Base-by-base conservation (phyloP, 1,140 invertebrate species). In the Zaprionus ghesquierei region DNA sequence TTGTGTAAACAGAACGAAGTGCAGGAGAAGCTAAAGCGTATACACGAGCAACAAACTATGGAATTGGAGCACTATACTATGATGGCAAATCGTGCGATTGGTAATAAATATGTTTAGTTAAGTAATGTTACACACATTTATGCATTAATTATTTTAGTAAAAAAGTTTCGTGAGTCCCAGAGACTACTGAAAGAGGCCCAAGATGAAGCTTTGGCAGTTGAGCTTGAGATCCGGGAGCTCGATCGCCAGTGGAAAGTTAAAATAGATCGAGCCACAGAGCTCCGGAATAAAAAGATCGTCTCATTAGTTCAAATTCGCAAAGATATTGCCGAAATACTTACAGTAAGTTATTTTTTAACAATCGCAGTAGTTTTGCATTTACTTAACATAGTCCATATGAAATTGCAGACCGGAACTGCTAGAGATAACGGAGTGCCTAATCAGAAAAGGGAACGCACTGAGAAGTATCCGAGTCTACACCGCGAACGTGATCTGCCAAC, bases 281-380 rank as follows among this genome's bases (percentile, higher is more conserved):
- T 38, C 5, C 60, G 69, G 13, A 71, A 71, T 31, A 38, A 58
- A 5, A 56, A 65, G 10, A 71, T 71, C 13, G 31, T 66, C 12
- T 38, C 62, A 2, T 51, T 71, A 46, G 46, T 65, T 1, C 6
- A 38, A 20, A 25, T 65, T 10, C 5, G 61, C 31, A 58, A 65
- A 20, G 18, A 59, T 12, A 41, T 58, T 9, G 4, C n/a, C 0
- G 69, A 66, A 27, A 9, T 15, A 25, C 46, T 41, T 0, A 27
- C 33, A 41, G 68, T 70, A 49, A 56, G 23, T 13, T 6, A 9
- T 41, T 8, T 15, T 1, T 15, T 15, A n/a, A 9, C 6, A 41
- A 41, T 12, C 31, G 13, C 13, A 15, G n/a, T 4, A 38, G 35
- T 5, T 15, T 2, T 38, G n/a, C 4, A n/a, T 8, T 15, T 15